These are phyloP conservation scores for Antrozous pallidus DNA, from an alignment of 2,797 vertebrate species.

Conservation along the genomic window DNA sequence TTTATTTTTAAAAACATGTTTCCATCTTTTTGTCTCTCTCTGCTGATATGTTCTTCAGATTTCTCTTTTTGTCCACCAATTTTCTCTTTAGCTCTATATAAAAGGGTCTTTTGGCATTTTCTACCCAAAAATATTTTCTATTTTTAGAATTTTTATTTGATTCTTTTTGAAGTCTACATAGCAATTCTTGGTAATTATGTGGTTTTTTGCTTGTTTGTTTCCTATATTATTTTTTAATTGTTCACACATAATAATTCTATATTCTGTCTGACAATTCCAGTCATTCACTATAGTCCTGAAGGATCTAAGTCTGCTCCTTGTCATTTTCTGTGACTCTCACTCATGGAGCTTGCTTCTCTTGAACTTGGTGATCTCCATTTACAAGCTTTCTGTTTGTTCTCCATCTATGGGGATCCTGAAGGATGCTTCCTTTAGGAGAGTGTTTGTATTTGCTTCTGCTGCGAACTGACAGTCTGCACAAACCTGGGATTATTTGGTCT, in stretches of 20 bases:
- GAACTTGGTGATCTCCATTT: not conserved
- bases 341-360: not conserved
- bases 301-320: not conserved
- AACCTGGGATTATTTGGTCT: not conserved
- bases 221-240: not conserved
- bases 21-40: not conserved
- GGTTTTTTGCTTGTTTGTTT: not conserved
- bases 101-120: not conserved
- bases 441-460: not conserved
- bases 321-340: not conserved
- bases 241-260: not conserved
- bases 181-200: not conserved
- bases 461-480: not conserved
- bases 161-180: not conserved
- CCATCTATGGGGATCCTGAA: not conserved
- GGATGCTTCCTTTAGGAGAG: not conserved
- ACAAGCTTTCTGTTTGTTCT: not conserved
- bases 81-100: not conserved
- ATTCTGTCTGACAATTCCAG: not conserved
- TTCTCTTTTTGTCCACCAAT: not conserved
- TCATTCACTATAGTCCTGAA: not conserved
- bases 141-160: constrained; percentile 23
- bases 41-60: not conserved
- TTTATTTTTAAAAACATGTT: not conserved
- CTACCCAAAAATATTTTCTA: not conserved